Evolutionary conservation across 2,888 invertebrate species (phyloP).

Genomic region (Apeira syringaria): DNA sequence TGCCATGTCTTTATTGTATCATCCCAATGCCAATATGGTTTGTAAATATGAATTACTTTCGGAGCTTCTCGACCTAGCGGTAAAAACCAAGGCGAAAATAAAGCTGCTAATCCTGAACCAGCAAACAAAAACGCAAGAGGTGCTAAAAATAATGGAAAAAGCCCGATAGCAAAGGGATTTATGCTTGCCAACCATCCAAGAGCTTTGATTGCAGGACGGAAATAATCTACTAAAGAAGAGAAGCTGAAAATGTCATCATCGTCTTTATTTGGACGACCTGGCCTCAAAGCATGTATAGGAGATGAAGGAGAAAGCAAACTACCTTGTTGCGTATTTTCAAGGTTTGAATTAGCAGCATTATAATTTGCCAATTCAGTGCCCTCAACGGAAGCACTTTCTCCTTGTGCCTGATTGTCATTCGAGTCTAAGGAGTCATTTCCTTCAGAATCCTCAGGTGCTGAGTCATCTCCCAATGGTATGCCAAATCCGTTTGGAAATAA

Average conservation of each 20-base stretch:
- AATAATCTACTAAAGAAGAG: slow-evolving; percentile 67
- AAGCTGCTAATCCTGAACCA: slow-evolving; percentile 84
- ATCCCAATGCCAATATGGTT: slow-evolving; percentile 84
- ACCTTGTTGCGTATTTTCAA: slow-evolving; percentile 48
- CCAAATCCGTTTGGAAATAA: slow-evolving; percentile 63
- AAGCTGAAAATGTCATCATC: slow-evolving; percentile 78
- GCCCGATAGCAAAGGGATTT: slow-evolving; percentile 83
- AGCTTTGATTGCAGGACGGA: slow-evolving; percentile 76
- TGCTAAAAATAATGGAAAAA: slow-evolving; percentile 84
- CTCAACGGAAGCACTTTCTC: slow-evolving; percentile 65
- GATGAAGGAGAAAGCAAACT: slow-evolving; percentile 51
- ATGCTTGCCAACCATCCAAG: slow-evolving; percentile 80
- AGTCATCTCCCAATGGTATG: slow-evolving; percentile 60
- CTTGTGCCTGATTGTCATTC: slow-evolving; percentile 44
- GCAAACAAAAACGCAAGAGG: slow-evolving; percentile 86
- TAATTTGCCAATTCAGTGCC: slow-evolving; percentile 60
- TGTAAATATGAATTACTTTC: slow-evolving; percentile 60
- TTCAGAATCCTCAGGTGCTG: slow-evolving; percentile 51
- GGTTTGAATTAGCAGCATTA: slow-evolving; percentile 51
- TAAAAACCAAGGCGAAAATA: slow-evolving; percentile 86
- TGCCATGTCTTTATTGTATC: slow-evolving; percentile 81
- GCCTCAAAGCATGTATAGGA: slow-evolving; percentile 51
- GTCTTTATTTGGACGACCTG: slow-evolving; percentile 54
- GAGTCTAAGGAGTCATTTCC: slow-evolving; percentile 58
- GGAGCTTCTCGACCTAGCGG: slow-evolving; percentile 74